A percentile compares a stretch with the other conserved stretches of the same genome.
Evolutionary conservation across 2,113 vertebrate species (phyloP).

Genomic region (Pardalotus punctatus): DNA sequence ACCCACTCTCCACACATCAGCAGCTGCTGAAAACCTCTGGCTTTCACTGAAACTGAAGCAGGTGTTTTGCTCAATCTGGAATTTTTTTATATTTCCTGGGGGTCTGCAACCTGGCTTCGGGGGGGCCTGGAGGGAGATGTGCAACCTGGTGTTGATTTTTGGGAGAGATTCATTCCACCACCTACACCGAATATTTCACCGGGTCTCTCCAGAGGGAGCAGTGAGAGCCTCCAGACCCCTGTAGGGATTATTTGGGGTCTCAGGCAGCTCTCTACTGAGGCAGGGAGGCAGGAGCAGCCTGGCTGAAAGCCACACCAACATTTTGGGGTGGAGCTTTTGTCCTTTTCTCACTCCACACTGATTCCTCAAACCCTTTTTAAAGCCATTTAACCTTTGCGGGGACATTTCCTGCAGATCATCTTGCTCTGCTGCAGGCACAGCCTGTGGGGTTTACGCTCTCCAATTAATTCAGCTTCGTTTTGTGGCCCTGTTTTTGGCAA

Average conservation of each 20-base stretch:
- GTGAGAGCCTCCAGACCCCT: neutral
- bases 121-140: neutral
- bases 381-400: neutral
- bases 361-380: neutral
- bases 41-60: neutral
- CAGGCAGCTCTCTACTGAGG: neutral
- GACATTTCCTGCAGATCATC: neutral
- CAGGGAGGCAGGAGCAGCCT: neutral
- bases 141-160: neutral
- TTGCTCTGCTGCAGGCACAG: neutral
- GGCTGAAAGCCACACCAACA: neutral
- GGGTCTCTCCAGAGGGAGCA: neutral
- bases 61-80: neutral
- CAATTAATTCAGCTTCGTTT: neutral
- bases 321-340: no score
- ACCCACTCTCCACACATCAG: neutral
- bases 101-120: rapidly evolving
- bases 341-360: neutral
- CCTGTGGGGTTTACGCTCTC: neutral
- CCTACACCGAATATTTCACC: neutral
- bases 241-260: neutral
- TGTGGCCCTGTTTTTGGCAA: neutral
- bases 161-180: neutral
- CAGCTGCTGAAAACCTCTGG: neutral
- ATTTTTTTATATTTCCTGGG: neutral